Evolutionary conservation across 37 sponge, comb jelly and placozoan species (phyloP).

Genomic region (Axinella damicornis): DNA sequence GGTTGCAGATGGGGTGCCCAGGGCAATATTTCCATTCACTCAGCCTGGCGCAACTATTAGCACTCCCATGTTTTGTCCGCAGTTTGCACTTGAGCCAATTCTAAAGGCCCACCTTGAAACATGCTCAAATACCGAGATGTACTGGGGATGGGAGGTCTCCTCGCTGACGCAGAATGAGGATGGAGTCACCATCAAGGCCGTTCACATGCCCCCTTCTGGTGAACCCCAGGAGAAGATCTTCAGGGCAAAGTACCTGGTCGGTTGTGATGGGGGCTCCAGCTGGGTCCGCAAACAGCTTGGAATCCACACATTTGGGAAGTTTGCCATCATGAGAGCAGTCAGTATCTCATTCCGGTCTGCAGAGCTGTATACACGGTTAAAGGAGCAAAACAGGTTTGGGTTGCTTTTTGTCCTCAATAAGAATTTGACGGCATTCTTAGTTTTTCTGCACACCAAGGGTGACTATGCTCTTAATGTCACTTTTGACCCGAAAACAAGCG

Average conservation of each 20-base stretch:
- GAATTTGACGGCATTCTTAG: not conserved
- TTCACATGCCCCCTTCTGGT: not conserved
- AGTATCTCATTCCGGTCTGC: slow-evolving; percentile 61
- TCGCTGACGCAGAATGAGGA: slow-evolving; percentile 58
- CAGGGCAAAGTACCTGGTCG: slow-evolving; percentile 58
- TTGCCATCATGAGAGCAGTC: slow-evolving; percentile 55
- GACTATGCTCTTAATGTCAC: slow-evolving; percentile 38
- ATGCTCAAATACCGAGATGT: slow-evolving; percentile 10
- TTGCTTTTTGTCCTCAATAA: slow-evolving; percentile 20
- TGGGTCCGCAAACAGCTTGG: slow-evolving; percentile 25
- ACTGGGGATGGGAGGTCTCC: slow-evolving; percentile 56
- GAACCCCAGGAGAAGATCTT: slow-evolving; percentile 27
- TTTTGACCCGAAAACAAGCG: slow-evolving; percentile 15
- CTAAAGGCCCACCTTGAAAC: slow-evolving; percentile 56
- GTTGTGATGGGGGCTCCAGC: slow-evolving; percentile 71
- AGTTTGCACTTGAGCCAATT: slow-evolving; percentile 60
- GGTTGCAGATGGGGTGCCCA: slow-evolving; percentile 28
- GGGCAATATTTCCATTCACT: slow-evolving; percentile 22
- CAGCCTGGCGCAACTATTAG: slow-evolving; percentile 23
- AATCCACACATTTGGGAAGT: slow-evolving; percentile 67
- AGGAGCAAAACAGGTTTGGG: slow-evolving; percentile 18
- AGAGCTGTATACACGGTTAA: slow-evolving; percentile 31
- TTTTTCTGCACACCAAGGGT: slow-evolving; percentile 38
- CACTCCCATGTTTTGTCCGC: slow-evolving; percentile 61
- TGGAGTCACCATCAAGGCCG: slow-evolving; percentile 47